Evolutionary conservation across 2,797 vertebrate genomes (phyloP).

Genomic region (Limnodromus scolopaceus): DNA sequence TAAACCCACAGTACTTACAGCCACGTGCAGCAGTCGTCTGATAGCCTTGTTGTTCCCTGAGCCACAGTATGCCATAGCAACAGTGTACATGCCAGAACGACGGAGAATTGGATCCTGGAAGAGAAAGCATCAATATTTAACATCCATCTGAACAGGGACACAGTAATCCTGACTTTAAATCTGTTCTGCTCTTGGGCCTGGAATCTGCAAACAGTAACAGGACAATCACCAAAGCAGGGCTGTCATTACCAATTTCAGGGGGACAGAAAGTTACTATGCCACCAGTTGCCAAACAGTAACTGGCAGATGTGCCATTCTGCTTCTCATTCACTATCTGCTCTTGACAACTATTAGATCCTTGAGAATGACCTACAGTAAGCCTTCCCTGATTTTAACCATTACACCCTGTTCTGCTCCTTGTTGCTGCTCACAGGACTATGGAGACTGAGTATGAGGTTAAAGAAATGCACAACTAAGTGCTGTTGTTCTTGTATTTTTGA

Average conservation of each 20-base stretch:
- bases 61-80: constrained; percentile 99
- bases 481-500: not conserved
- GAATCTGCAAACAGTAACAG: not conserved
- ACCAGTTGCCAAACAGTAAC: not conserved
- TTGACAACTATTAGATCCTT: not conserved
- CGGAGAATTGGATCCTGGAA: constrained; percentile 92
- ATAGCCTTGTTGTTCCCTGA: constrained; percentile 99
- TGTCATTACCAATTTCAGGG: not conserved
- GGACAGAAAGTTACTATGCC: not conserved
- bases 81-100: constrained; percentile 98
- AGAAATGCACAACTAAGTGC: not conserved
- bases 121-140: constrained; percentile 6
- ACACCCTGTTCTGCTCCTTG: not conserved
- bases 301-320: not conserved
- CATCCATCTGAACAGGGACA: not conserved
- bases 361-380: not conserved
- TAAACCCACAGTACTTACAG: constrained; percentile 84
- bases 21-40: constrained; percentile 94
- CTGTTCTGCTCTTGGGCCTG: not conserved
- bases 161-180: not conserved
- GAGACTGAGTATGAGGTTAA: not conserved
- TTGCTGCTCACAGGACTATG: not conserved
- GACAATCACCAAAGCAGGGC: not conserved
- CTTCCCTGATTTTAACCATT: not conserved
- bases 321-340: not conserved